Percentiles rank a stretch among this genome's conserved stretches.
Conservation (phyloP, 1,140 invertebrate species). For the Pantala flavescens region DNA sequence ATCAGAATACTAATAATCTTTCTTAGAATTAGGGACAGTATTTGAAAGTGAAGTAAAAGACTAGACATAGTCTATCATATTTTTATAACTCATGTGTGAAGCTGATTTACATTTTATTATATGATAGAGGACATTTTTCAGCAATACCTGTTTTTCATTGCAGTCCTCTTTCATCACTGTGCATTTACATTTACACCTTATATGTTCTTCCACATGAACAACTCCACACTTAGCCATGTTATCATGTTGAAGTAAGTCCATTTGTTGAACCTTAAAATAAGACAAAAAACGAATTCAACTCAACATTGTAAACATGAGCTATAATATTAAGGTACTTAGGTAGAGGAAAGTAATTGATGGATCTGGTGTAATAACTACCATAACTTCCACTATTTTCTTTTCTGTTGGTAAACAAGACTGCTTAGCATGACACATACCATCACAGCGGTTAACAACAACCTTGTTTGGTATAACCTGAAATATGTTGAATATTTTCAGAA, state of each 20-base stretch:
- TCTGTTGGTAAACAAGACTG: neutral
- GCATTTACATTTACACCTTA: neutral
- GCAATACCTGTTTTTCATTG: neutral
- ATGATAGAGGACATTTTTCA: no score
- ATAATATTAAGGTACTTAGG: no score
- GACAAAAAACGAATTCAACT: no score
- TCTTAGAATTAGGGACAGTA: no score
- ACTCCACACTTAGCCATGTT: neutral
- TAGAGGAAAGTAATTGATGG: no score
- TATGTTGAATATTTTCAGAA: neutral
- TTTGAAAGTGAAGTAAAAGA: no score
- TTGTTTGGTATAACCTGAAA: neutral
- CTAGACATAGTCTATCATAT: no score
- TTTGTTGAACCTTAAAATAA: neutral
- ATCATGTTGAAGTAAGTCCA: neutral
- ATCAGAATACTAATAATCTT: no score
- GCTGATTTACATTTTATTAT: no score
- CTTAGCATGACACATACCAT: constrained; percentile 1
- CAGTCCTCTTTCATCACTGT: neutral
- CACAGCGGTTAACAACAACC: neutral
- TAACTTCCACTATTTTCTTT: neutral
- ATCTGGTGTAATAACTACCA: neutral
- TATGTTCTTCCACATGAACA: neutral
- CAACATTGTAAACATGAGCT: no score
- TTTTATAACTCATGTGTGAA: no score